These are phyloP conservation scores for Lepidurus arcticus DNA, from an alignment of 1,140 invertebrate species.

Conservation along the genomic window DNA sequence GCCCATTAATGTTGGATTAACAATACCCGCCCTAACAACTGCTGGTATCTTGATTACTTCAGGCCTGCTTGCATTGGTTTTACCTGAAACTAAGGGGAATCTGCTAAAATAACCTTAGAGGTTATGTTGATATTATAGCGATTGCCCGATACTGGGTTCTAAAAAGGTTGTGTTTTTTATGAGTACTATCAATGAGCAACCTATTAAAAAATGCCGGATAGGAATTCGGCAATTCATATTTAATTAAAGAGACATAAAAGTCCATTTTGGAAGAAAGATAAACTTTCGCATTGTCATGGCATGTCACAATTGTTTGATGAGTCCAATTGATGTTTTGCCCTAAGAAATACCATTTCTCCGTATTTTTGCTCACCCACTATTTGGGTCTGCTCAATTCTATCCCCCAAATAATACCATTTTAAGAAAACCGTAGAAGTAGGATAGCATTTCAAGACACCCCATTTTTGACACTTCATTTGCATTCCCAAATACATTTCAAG, in stretches of 20 bases:
- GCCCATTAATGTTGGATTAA: background rate
- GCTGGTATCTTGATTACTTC: background rate
- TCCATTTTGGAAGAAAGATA: background rate
- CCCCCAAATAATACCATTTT: background rate
- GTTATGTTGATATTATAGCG: background rate
- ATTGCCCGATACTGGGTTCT: background rate
- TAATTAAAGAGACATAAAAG: too few relatives aligned
- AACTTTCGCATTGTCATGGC: background rate
- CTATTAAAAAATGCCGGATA: too few relatives aligned
- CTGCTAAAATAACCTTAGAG: background rate
- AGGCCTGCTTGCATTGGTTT: background rate
- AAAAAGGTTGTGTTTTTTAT: background rate
- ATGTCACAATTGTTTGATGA: background rate
- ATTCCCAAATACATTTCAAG: background rate
- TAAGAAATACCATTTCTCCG: background rate
- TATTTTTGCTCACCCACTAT: background rate
- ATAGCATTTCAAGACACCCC: background rate
- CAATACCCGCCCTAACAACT: background rate
- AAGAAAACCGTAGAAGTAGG: background rate
- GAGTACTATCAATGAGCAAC: background rate
- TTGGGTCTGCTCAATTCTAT: conserved; percentile 10
- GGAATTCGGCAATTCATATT: too few relatives aligned
- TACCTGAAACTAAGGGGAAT: background rate
- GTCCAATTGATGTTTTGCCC: background rate
- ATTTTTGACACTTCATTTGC: background rate